A percentile compares a stretch with the other conserved stretches of the same genome.
These are phyloP conservation scores for Cataglyphis albicans DNA, from an alignment of 2,888 invertebrate species.

Conservation along the genomic window DNA sequence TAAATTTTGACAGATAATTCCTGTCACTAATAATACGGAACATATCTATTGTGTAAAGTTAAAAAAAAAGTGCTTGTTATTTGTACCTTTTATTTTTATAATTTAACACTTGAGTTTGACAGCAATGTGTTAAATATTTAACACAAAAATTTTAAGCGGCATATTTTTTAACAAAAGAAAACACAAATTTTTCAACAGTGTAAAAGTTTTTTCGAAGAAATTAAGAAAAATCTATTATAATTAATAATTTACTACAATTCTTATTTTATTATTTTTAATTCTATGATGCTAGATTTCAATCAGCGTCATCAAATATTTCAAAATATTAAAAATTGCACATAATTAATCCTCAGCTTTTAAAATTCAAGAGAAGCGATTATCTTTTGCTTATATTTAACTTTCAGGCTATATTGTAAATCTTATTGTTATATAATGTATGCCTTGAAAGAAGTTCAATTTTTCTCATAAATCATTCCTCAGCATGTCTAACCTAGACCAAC, in stretches of 20 bases:
- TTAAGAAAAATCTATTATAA: neutral
- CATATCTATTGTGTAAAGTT: too few species aligned
- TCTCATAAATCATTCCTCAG: neutral
- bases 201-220: conserved; percentile 16
- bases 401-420: neutral
- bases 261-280: neutral
- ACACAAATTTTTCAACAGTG: too few species aligned
- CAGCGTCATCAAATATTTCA: neutral
- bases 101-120: too few species aligned
- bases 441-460: neutral
- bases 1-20: too few species aligned
- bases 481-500: neutral
- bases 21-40: too few species aligned
- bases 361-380: neutral
- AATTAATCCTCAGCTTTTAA: neutral
- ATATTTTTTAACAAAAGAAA: too few species aligned
- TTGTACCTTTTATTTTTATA: too few species aligned
- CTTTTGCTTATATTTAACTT: neutral
- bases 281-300: neutral
- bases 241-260: neutral
- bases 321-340: neutral
- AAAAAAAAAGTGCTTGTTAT: too few species aligned
- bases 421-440: neutral
- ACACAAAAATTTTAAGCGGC: too few species aligned
- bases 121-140: too few species aligned